phyloP scores from a whole-genome alignment of 1,140 invertebrate genomes.

The Aplysia californica region DNA sequence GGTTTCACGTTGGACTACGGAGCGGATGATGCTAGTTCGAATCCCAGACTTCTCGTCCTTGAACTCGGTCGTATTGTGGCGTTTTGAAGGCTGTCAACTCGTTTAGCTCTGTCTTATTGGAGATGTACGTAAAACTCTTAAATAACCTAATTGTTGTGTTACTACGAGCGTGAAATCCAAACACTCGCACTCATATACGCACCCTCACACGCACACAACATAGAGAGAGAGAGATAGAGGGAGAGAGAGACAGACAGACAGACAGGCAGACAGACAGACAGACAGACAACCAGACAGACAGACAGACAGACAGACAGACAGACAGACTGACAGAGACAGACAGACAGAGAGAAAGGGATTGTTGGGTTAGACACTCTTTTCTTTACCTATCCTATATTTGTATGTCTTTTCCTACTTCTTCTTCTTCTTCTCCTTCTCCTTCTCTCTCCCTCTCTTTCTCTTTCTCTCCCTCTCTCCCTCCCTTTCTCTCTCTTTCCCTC shows the following conservation, averaged over 20 bases:
- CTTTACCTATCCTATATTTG: not conserved
- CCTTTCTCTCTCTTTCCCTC: not conserved
- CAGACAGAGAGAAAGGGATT: not conserved
- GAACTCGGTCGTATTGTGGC: too few relatives aligned
- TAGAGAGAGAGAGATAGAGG: not conserved
- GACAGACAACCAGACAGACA: not conserved
- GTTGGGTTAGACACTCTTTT: not conserved
- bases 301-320: not conserved
- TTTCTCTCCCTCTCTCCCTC: constrained; percentile 1
- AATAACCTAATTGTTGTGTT: too few relatives aligned
- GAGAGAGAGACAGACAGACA: not conserved
- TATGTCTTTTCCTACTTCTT: not conserved
- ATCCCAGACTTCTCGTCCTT: too few relatives aligned
- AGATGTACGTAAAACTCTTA: too few relatives aligned
- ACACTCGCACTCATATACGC: too few relatives aligned
- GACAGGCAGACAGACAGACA: not conserved
- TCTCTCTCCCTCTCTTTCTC: constrained; percentile 21
- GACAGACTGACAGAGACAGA: constrained; percentile 1
- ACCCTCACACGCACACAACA: too few relatives aligned
- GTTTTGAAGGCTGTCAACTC: too few relatives aligned
- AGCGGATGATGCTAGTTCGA: too few relatives aligned
- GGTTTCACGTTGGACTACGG: too few relatives aligned
- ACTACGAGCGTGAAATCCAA: too few relatives aligned
- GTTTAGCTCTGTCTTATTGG: too few relatives aligned
- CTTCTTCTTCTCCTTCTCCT: not conserved